phyloP scores from a whole-genome alignment of 1,140 invertebrate species.

The Drosophila navojoa region DNA sequence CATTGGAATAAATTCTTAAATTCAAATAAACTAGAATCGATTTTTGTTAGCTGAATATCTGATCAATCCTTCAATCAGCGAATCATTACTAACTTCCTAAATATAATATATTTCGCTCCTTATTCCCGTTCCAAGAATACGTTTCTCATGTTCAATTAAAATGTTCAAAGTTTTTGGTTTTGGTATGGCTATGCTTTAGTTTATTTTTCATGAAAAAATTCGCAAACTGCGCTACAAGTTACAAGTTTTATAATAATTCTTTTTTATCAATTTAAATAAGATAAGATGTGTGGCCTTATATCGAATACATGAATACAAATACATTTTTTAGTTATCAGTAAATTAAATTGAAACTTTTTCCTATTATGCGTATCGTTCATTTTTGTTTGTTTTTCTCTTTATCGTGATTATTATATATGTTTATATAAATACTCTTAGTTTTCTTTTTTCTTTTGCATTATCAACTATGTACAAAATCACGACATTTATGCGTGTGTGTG shows the following conservation, averaged over 20 bases:
- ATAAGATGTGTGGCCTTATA: conserved; percentile 48
- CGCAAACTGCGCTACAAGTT: conserved; percentile 55
- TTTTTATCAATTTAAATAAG: conserved; percentile 46
- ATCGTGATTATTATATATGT: conserved; percentile 46
- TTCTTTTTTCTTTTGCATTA: conserved; percentile 45
- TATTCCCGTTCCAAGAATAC: background rate
- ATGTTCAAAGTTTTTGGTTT: conserved; percentile 11
- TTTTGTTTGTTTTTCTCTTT: conserved; percentile 13
- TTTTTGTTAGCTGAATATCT: too few relatives aligned
- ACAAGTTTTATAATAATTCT: conserved; percentile 35
- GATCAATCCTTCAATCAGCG: too few relatives aligned
- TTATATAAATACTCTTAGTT: conserved; percentile 36
- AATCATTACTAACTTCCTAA: too few relatives aligned
- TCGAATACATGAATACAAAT: conserved; percentile 42
- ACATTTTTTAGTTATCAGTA: conserved; percentile 30
- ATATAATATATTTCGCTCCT: background rate
- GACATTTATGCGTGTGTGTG: conserved; percentile 16
- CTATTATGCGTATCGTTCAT: conserved; percentile 11
- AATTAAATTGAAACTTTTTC: conserved; percentile 25
- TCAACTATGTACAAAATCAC: conserved; percentile 63
- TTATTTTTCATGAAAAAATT: conserved; percentile 70
- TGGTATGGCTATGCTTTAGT: conserved; percentile 65
- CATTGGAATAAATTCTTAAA: too few relatives aligned
- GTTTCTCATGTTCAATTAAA: background rate
- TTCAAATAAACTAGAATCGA: too few relatives aligned